Conservation (phyloP, 2,113 vertebrate species). For the Taurulus bubalis region DNA sequence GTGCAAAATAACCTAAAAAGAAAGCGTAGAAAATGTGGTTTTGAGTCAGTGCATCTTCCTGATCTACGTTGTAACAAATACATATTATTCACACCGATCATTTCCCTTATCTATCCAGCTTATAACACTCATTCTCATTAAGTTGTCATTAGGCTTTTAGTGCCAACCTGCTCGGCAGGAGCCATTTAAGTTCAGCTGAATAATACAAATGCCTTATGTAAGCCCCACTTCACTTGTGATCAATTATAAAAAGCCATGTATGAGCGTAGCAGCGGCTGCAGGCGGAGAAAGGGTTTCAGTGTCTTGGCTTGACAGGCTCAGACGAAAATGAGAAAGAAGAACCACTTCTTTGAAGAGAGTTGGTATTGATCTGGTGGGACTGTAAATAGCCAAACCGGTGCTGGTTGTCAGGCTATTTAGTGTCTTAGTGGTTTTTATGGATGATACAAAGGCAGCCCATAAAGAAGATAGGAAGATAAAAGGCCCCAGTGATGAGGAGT, state of each 20-base stretch:
- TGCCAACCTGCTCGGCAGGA: slow-evolving; percentile 56
- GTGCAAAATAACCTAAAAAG: slow-evolving; percentile 11
- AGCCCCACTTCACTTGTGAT: slow-evolving; percentile 74
- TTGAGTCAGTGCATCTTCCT: slow-evolving; percentile 3
- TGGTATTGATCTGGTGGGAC: slow-evolving; percentile 65
- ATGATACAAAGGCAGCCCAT: slow-evolving; percentile 43
- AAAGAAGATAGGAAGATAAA: slow-evolving; percentile 56
- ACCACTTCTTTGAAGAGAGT: slow-evolving; percentile 61
- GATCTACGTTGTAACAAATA: slow-evolving; percentile 24
- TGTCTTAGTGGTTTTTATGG: slow-evolving; percentile 41
- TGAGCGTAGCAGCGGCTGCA: slow-evolving; percentile 57
- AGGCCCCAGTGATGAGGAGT: slow-evolving; percentile 44
- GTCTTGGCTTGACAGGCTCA: slow-evolving; percentile 60
- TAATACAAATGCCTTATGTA: slow-evolving; percentile 77
- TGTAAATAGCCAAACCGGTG: slow-evolving; percentile 67
- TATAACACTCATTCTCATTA: slow-evolving; percentile 44
- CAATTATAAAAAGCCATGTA: slow-evolving; percentile 76
- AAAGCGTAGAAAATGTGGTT: neutral
- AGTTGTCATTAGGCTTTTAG: slow-evolving; percentile 62
- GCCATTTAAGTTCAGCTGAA: slow-evolving; percentile 74
- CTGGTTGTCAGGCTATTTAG: slow-evolving; percentile 57
- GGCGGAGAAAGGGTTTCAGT: slow-evolving; percentile 65
- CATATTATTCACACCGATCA: slow-evolving; percentile 17
- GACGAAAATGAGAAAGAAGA: slow-evolving; percentile 66
- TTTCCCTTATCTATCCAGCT: slow-evolving; percentile 35